phyloP scores from a whole-genome alignment of 2,113 vertebrate genomes.

The Pteruthius melanotis region DNA sequence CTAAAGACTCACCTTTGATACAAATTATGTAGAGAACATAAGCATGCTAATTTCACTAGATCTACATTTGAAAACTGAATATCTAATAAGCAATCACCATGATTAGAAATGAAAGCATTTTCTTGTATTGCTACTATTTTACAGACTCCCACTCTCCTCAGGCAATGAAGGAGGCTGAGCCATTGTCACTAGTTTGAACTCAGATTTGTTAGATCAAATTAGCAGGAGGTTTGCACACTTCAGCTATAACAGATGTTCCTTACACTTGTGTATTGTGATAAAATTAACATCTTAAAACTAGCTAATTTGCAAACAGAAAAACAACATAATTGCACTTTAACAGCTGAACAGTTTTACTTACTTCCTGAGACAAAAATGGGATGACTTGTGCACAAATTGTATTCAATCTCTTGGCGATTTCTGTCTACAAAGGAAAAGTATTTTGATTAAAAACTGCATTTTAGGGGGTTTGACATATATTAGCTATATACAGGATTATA shows the following conservation, averaged over 20 bases:
- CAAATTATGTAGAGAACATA: background rate
- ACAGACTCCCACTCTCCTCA: conserved; percentile 6
- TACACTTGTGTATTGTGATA: conserved; percentile 74
- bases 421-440: conserved; percentile 82
- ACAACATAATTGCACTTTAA: conserved; percentile 78
- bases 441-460: conserved; percentile 40
- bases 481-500: background rate
- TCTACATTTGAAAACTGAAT: background rate
- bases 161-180: conserved; percentile 50
- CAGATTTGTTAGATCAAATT: conserved; percentile 63
- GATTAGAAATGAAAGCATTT: conserved; percentile 18
- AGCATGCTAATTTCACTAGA: background rate
- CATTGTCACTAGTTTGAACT: conserved; percentile 49
- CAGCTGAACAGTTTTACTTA: conserved; percentile 82
- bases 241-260: conserved; percentile 78
- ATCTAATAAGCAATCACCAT: background rate
- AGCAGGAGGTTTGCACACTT: conserved; percentile 71
- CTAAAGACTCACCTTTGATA: background rate
- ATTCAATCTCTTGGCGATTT: conserved; percentile 97
- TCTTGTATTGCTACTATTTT: conserved; percentile 21
- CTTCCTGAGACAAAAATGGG: conserved; percentile 99
- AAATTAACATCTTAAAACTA: conserved; percentile 80
- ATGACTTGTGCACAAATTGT: conserved; percentile 99
- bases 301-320: conserved; percentile 81
- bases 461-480: background rate